Evolutionary conservation across 2,113 vertebrate species (phyloP).

Genomic region (Eurystomus gularis): DNA sequence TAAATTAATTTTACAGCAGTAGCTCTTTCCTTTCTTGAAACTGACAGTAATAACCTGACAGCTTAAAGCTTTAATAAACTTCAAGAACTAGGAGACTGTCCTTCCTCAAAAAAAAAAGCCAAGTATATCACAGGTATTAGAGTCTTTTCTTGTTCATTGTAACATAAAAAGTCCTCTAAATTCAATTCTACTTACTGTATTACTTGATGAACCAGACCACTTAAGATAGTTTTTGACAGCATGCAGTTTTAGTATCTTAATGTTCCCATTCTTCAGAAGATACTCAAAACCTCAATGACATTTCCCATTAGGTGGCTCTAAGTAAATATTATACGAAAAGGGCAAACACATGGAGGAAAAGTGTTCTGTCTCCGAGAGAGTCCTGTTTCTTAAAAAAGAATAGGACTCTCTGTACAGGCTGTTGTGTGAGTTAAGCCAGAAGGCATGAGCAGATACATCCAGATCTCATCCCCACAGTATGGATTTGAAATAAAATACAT

Average conservation of each 20-base stretch:
- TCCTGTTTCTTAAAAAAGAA: slow-evolving; percentile 17
- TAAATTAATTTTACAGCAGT: slow-evolving; percentile 85
- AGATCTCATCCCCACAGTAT: not conserved
- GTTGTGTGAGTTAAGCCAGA: not conserved
- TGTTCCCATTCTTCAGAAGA: slow-evolving; percentile 64
- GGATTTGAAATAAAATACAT: not conserved
- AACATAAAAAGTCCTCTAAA: slow-evolving; percentile 67
- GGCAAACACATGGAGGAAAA: slow-evolving; percentile 49
- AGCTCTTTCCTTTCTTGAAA: slow-evolving; percentile 78
- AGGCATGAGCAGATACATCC: not conserved
- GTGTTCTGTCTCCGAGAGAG: slow-evolving; percentile 26
- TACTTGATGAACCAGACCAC: slow-evolving; percentile 66
- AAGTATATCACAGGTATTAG: slow-evolving; percentile 56
- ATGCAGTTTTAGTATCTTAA: slow-evolving; percentile 66
- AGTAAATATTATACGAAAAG: slow-evolving; percentile 73
- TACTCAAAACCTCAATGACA: slow-evolving; percentile 69
- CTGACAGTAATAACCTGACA: slow-evolving; percentile 84
- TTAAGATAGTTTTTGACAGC: slow-evolving; percentile 74
- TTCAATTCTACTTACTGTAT: slow-evolving; percentile 70
- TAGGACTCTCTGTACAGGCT: not conserved
- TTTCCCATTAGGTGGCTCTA: slow-evolving; percentile 66
- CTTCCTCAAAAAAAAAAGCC: not conserved
- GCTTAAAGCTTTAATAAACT: slow-evolving; percentile 84
- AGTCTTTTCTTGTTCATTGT: slow-evolving; percentile 62
- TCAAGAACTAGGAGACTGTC: slow-evolving; percentile 68